Base-by-base conservation (phyloP, 2,888 invertebrate genomes). In the Bunonema sp. region DNA sequence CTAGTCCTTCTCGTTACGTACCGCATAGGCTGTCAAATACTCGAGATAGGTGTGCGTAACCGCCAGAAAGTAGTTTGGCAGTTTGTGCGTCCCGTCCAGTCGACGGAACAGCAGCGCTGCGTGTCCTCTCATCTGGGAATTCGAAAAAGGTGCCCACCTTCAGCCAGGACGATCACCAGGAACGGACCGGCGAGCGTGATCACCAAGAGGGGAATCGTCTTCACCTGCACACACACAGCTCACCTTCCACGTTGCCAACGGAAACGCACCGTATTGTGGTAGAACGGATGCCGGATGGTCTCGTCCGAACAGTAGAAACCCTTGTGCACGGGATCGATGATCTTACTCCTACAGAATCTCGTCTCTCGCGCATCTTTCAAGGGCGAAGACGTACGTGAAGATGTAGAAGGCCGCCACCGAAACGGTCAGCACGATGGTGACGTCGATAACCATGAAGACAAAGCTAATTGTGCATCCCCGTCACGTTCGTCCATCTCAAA, bases 281-380 rank as follows among this genome's bases (percentile, higher is more conserved):
- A 78, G 71, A 78, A 84, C 2, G 88, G 89, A 70, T 89, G 84
- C 64, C 77, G 78, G 33, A 93, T 77, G 40, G 83, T 82, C 66
- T 84, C 82, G 73, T 91, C 91, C 70, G 84, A 80, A 73, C 89
- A 91, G 74, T 83, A 87, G 75, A 88, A 88, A 28, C 91, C 91
- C 47, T 88, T 64, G 21, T 47, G 32, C 16, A 23, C 24, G 12
- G 50, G 46, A 8, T 35, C 32, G 8, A 44, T 28, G 3, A 31
- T 15, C 19, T 31, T 24, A 34, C 42, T 31, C n/a, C n/a, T n/a
- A n/a, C n/a, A n/a, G n/a, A n/a, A n/a, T n/a, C n/a, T n/a, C n/a
- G n/a, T n/a, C n/a, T n/a, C n/a, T n/a, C n/a, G n/a, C n/a, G n/a
- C n/a, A n/a, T n/a, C n/a, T n/a, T n/a, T n/a, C n/a, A n/a, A n/a